Base-by-base conservation (phyloP, 2,888 invertebrate species). In the Pristionchus fissidentatus region DNA sequence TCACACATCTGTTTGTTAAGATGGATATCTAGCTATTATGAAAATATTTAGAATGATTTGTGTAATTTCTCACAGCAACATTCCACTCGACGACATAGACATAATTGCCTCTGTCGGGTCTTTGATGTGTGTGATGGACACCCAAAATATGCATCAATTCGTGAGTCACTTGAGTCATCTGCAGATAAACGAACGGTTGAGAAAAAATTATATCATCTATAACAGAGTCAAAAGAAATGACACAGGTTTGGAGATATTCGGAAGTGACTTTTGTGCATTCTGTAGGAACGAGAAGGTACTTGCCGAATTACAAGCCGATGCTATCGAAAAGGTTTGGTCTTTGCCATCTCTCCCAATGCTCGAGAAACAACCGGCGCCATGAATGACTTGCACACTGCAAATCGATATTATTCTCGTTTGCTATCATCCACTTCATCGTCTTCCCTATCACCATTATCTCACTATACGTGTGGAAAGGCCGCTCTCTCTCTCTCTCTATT, bases 91-190 rank as follows among this genome's bases (percentile, higher is more conserved):
- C 57, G 1, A 79, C 55, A 26, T 55, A 22, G 15, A 79, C 79
- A 19, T 79, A 79, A 29, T 79, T 57, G 2, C 57, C 79, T 57
- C 79, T 79, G 29, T 79, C 79, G 3, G 38, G 22, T 41, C 79
- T 15, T 57, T 79, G 79, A 55, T 79, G 79, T 13, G n/a, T 38
- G 41, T 79, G 79, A 55, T 79, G 55, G 13, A 79, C 55, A 38
- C 79, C 79, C 57, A 79, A 1, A 13, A 79, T 32, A 79, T 79
- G 79, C 57, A 57, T 57, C 8, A 79, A 19, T 32, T 79, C 79
- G 57, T 79, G 79, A 1, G 79, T 79, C 1, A 79, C 79, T 57
- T 55, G 55, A 26, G n/a, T 79, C 57, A 79, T 79, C 79, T 79
- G 75, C 1, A 38, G 15, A 49, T 13, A 22, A n/a, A n/a, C n/a